Conservation (phyloP, 2,113 vertebrate species). For the Lasiurus cinereus region DNA sequence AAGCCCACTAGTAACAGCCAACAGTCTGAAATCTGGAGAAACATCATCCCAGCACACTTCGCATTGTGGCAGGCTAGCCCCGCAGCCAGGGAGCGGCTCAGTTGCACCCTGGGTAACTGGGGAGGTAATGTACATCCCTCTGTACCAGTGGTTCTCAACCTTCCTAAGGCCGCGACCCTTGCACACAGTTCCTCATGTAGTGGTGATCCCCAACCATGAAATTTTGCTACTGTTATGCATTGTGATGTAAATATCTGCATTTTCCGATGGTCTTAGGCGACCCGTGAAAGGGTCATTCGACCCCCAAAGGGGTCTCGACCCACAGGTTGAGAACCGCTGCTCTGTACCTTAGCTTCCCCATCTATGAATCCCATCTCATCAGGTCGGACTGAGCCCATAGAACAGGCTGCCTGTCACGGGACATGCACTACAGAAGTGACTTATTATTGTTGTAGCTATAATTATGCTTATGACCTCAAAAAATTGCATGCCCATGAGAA, state of each 20-base stretch:
- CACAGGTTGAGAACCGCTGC: too few species aligned
- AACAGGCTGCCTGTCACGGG: background rate
- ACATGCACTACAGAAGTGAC: too few species aligned
- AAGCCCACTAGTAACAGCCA: background rate
- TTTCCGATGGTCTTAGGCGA: too few species aligned
- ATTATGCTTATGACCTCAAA: background rate
- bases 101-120: too few species aligned
- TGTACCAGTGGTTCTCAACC: background rate
- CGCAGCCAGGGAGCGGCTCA: background rate
- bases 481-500: background rate
- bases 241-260: too few species aligned
- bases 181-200: too few species aligned
- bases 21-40: background rate
- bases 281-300: too few species aligned
- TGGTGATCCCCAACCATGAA: too few species aligned
- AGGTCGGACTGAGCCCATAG: accelerated
- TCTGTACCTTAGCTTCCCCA: background rate
- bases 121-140: background rate
- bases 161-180: too few species aligned
- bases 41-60: background rate
- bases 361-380: background rate
- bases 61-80: background rate
- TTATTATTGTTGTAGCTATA: accelerated
- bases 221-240: too few species aligned
- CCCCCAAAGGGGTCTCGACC: too few species aligned